A percentile compares a stretch with the other conserved stretches of the same genome.
Conservation (phyloP, 2,113 vertebrate species). For the Pseudopipra pipra region DNA sequence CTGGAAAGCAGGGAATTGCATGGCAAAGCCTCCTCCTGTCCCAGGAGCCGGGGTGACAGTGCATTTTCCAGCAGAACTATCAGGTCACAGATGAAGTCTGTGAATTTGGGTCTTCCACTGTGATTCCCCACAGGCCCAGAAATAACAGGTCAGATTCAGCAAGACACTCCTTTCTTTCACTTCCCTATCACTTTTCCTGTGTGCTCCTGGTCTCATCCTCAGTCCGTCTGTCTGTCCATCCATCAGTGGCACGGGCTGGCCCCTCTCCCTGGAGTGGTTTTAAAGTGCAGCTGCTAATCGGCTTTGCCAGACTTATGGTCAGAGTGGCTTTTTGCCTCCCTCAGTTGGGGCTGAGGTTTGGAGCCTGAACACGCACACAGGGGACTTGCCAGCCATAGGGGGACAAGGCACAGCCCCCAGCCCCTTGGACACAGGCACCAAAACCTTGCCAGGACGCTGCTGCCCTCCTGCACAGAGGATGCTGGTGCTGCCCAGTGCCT, state of each 20-base stretch:
- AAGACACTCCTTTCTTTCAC: not conserved
- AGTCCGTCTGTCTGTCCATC: not conserved
- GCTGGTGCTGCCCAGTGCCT: not conserved
- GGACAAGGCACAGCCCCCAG: not conserved
- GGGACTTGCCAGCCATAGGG: fast-evolving
- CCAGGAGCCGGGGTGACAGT: fast-evolving
- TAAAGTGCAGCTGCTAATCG: conserved; percentile 90
- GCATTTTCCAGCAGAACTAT: not conserved
- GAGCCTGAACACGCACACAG: not conserved
- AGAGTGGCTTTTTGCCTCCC: conserved; percentile 83
- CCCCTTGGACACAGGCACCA: fast-evolving
- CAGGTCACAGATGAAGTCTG: not conserved
- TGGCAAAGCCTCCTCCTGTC: not conserved
- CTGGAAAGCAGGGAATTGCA: not conserved
- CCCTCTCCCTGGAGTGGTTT: conserved; percentile 62
- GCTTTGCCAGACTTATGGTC: conserved; percentile 87
- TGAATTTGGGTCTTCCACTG: not conserved
- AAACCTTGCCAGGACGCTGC: fast-evolving
- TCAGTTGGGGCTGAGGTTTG: conserved; percentile 44
- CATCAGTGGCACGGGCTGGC: fast-evolving
- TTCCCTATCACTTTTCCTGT: not conserved
- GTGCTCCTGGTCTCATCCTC: not conserved
- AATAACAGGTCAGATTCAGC: not conserved
- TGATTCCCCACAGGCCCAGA: fast-evolving
- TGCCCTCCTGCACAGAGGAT: not conserved